These are phyloP conservation scores for Hypocryptadius cinnamomeus DNA, from an alignment of 2,113 vertebrate species.

Conservation along the genomic window DNA sequence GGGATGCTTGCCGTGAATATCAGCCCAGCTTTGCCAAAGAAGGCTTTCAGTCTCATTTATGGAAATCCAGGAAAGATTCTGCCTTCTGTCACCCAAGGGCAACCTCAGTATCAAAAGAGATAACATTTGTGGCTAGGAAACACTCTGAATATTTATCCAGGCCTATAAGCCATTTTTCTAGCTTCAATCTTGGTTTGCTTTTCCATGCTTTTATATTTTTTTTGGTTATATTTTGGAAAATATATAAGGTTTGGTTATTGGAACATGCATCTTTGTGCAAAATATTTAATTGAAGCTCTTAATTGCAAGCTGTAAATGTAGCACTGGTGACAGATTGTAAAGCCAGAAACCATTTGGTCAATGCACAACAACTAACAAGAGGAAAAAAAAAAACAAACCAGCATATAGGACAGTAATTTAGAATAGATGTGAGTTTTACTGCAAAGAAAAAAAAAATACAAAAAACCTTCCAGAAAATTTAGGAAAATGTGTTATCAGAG, in stretches of 20 bases:
- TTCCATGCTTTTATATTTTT: background rate
- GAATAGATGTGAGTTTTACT: background rate
- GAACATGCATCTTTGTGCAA: background rate
- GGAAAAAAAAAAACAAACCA: background rate
- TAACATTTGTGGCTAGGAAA: background rate
- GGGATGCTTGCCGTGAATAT: background rate
- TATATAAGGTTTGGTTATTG: background rate
- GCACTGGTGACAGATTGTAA: slow-evolving; percentile 26
- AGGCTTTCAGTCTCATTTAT: slow-evolving; percentile 17
- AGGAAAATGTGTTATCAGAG: background rate
- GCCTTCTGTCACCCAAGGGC: slow-evolving; percentile 39
- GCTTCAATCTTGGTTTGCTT: background rate
- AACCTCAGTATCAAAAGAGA: slow-evolving; percentile 22
- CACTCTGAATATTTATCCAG: background rate
- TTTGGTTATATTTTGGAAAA: background rate
- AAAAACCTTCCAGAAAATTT: background rate
- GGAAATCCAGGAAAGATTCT: slow-evolving; percentile 18
- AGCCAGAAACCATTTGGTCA: slow-evolving; percentile 53
- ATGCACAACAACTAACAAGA: background rate
- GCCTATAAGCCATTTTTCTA: background rate
- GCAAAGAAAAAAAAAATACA: background rate
- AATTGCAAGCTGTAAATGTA: slow-evolving; percentile 50
- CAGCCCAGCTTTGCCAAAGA: background rate
- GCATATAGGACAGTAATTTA: background rate
- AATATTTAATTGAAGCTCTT: slow-evolving; percentile 49